Base-by-base conservation (phyloP, 2,113 vertebrate species). In the Centropristis striata region DNA sequence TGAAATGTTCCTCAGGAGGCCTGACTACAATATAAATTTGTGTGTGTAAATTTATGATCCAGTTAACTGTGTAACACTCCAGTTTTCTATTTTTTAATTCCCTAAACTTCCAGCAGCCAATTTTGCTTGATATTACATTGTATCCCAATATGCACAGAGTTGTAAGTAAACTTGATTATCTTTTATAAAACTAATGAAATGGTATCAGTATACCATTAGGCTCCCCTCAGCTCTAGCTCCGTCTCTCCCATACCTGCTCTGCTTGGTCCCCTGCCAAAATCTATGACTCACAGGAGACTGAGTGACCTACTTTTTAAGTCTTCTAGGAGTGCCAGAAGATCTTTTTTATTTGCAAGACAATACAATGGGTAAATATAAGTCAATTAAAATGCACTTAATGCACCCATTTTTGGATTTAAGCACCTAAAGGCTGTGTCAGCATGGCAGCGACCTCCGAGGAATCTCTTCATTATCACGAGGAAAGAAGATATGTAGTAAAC, bases 221-320 rank as follows among this genome's bases (percentile, higher is more conserved):
- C 71, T 80, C 49, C 46, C 69, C 59, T 90, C 57, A 53, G 63
- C 84, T 80, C 63, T 16, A 10, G 53, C 81, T 78, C 75, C 61
- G 61, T 88, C 88, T 87, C 88, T 83, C 54, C 79, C 82, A 78
- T 94, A 94, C 94, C 93, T 94, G 90, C 86, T 84, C 81, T 74
- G 73, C 88, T 93, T 94, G 92, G 91, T 93, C 90, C 76, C 90
- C 78, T 91, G 94, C 95, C 93, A 94, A 87, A 82, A 86, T 83
- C 86, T 88, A 90, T 94, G 94, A 94, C 90, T 95, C 94, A 94
- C 92, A 85, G 77, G 94, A 95, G 93, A 94, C 94, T 84, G 84
- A 70, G 73, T 94, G 94, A 95, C 95, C 94, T 95, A 95, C 92
- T 95, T 95, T 93, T 83, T 76, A 87, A 78, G 78, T 92, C 92